Evolutionary conservation across 1,140 invertebrate genomes (phyloP).

Genomic region (Heliconius himera): DNA sequence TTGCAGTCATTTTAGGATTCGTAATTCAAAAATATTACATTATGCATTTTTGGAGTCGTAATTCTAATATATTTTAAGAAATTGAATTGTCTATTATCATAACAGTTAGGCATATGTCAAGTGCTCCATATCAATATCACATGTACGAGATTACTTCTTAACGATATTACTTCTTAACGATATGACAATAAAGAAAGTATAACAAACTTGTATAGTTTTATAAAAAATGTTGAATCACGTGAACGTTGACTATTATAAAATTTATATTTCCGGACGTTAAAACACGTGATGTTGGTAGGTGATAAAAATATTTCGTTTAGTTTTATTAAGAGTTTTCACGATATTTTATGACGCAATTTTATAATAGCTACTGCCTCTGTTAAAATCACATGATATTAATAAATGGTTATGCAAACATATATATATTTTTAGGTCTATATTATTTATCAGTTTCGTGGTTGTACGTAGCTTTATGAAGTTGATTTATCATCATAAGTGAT

Average conservation of each 20-base stretch:
- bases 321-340: constrained; percentile 34
- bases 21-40: too few relatives aligned
- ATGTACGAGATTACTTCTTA: background rate
- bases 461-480: too few relatives aligned
- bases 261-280: constrained; percentile 9
- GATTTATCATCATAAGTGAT: too few relatives aligned
- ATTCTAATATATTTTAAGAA: too few relatives aligned
- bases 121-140: constrained; percentile 51
- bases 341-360: constrained; percentile 43
- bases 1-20: too few relatives aligned
- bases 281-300: constrained; percentile 44
- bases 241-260: background rate
- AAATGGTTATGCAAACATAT: background rate
- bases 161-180: background rate
- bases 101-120: too few relatives aligned
- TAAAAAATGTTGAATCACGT: background rate
- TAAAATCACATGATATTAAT: constrained; percentile 54
- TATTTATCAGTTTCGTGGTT: background rate
- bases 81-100: too few relatives aligned
- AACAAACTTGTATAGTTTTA: background rate
- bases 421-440: background rate
- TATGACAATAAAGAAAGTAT: background rate
- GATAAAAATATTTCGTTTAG: constrained; percentile 50
- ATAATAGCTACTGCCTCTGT: constrained; percentile 35
- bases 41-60: too few relatives aligned